Percentiles rank a stretch among this genome's conserved stretches.
Evolutionary conservation across 92 coral and sea anemone species (phyloP).

Genomic region (Palythoa caribaeorum): DNA sequence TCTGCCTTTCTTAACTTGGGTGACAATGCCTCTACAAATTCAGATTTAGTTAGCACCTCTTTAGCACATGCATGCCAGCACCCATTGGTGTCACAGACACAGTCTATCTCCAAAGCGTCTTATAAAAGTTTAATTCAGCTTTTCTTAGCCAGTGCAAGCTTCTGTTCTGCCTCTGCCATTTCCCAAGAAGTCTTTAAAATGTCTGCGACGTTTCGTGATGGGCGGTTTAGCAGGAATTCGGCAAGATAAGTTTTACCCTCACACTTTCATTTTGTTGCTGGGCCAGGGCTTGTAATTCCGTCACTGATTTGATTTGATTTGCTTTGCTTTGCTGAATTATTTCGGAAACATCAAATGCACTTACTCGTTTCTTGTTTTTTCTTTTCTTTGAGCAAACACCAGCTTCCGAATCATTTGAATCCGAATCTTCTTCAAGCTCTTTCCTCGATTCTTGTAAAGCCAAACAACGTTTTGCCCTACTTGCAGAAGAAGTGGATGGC

Average conservation of each 20-base stretch:
- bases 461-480: background rate
- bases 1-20: constrained; percentile 53
- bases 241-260: constrained; percentile 58
- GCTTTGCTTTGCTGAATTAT: background rate
- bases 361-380: constrained; percentile 31
- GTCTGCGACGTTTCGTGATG: constrained; percentile 45
- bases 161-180: constrained; percentile 29
- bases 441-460: background rate
- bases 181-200: constrained; percentile 42
- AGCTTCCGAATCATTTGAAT: background rate
- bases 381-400: too few relatives aligned
- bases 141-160: constrained; percentile 38
- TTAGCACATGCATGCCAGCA: constrained; percentile 54
- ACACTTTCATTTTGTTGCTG: constrained; percentile 52
- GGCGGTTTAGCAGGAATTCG: constrained; percentile 48
- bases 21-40: constrained; percentile 49
- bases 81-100: constrained; percentile 42
- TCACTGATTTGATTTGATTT: background rate
- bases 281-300: constrained; percentile 46
- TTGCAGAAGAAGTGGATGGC: constrained; percentile 1
- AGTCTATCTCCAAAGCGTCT: background rate
- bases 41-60: constrained; percentile 38
- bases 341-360: constrained; percentile 41
- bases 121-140: constrained; percentile 28
- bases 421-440: background rate